Evolutionary conservation across 2,888 invertebrate genomes (phyloP).

Genomic region (Acanthoscelides obtectus): DNA sequence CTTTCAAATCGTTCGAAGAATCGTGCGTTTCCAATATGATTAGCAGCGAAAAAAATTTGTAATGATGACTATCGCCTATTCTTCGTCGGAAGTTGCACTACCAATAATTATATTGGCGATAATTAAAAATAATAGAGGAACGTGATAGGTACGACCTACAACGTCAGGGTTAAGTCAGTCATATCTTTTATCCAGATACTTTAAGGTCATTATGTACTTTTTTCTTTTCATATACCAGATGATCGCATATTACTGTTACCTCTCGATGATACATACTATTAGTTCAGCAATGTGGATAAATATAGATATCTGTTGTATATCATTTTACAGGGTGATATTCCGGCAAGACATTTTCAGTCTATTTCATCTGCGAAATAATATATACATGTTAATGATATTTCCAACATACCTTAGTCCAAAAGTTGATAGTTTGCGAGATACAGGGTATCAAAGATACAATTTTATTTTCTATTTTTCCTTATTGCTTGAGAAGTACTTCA

Average conservation of each 20-base stretch:
- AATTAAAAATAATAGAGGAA: neutral
- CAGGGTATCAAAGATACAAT: too few relatives aligned
- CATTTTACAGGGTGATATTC: neutral
- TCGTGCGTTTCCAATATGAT: neutral
- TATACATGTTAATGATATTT: too few relatives aligned
- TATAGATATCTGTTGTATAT: neutral
- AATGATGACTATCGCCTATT: neutral
- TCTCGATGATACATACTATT: neutral
- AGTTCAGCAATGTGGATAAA: neutral
- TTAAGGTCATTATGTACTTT: neutral
- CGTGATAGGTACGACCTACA: neutral
- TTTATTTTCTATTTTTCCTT: too few relatives aligned
- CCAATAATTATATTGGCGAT: neutral
- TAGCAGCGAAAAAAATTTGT: neutral
- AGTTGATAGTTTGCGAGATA: too few relatives aligned
- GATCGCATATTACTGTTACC: neutral
- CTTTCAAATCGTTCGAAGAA: neutral
- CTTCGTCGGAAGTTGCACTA: neutral
- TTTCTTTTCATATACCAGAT: neutral
- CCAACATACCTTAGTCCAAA: too few relatives aligned
- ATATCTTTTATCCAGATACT: neutral
- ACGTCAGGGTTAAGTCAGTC: neutral
- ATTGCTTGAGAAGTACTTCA: too few relatives aligned
- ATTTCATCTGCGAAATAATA: too few relatives aligned
- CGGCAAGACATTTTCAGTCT: neutral